A percentile compares a stretch with the other conserved stretches of the same genome.
Evolutionary conservation across 2,113 vertebrate species (phyloP).

Genomic region (Corythornis madagascariensis): DNA sequence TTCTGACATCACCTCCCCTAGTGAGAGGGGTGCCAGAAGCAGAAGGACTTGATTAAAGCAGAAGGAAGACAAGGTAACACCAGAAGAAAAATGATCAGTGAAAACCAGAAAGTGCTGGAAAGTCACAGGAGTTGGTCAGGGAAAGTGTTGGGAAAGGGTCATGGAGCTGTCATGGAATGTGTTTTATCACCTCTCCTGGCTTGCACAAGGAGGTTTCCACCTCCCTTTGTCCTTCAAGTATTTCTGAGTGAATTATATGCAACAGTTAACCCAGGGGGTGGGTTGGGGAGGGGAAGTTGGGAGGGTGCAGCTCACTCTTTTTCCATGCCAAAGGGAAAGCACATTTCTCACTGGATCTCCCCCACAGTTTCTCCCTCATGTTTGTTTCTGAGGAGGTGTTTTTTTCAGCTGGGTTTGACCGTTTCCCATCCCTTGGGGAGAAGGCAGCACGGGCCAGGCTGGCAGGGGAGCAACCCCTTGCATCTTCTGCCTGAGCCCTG

Average conservation of each 20-base stretch:
- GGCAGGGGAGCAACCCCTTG: background rate
- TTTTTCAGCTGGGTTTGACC: background rate
- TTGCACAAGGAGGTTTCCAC: background rate
- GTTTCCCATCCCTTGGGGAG: background rate
- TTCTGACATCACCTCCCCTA: rapidly evolving
- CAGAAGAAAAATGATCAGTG: background rate
- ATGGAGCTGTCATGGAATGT: background rate
- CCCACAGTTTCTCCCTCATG: background rate
- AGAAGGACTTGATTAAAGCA: background rate
- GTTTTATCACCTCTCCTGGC: background rate
- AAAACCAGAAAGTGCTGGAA: background rate
- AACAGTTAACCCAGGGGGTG: background rate
- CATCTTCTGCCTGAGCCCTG: background rate
- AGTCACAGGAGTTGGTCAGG: background rate
- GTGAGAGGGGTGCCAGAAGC: background rate
- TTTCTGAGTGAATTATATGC: background rate
- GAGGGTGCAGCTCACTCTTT: background rate
- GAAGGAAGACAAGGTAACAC: background rate
- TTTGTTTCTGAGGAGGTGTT: background rate
- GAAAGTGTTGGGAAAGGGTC: background rate
- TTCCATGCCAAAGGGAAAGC: rapidly evolving
- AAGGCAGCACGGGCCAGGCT: rapidly evolving
- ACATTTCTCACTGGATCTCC: background rate
- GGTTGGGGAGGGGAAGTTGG: too few species aligned
- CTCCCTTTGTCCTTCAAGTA: background rate